These are phyloP conservation scores for Poicephalus gulielmi DNA, from an alignment of 2,113 vertebrate genomes.

Conservation along the genomic window DNA sequence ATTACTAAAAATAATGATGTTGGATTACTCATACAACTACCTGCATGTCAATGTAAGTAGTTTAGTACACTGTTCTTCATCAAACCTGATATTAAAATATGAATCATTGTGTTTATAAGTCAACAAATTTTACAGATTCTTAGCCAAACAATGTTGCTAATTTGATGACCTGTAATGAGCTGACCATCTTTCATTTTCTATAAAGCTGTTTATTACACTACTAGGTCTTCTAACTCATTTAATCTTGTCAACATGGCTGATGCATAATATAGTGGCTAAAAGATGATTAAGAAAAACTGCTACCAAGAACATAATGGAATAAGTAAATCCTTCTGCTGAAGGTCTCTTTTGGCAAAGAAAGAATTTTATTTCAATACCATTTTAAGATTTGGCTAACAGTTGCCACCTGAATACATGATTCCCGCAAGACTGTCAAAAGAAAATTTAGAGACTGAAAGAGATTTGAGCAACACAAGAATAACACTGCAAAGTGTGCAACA, in stretches of 20 bases:
- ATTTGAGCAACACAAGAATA: background rate
- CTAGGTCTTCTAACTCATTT: background rate
- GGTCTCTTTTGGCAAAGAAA: background rate
- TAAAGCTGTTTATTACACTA: slow-evolving; percentile 8
- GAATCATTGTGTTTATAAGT: background rate
- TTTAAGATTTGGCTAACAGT: background rate
- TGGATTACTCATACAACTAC: background rate
- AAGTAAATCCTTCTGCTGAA: background rate
- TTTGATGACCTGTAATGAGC: background rate
- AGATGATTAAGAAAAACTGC: background rate
- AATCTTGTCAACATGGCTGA: background rate
- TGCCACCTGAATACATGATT: background rate
- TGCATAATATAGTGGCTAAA: background rate
- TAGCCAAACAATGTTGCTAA: background rate
- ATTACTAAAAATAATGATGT: background rate
- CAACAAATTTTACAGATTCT: background rate
- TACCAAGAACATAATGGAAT: background rate
- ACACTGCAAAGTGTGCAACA: background rate
- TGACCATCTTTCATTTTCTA: background rate
- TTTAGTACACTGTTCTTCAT: background rate
- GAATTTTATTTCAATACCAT: background rate
- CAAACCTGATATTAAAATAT: background rate
- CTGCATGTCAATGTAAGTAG: background rate
- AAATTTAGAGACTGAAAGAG: background rate
- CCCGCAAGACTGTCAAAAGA: background rate